A percentile compares a stretch with the other conserved stretches of the same genome.
Conservation (phyloP, 2,113 vertebrate species). For the Stegastes partitus region DNA sequence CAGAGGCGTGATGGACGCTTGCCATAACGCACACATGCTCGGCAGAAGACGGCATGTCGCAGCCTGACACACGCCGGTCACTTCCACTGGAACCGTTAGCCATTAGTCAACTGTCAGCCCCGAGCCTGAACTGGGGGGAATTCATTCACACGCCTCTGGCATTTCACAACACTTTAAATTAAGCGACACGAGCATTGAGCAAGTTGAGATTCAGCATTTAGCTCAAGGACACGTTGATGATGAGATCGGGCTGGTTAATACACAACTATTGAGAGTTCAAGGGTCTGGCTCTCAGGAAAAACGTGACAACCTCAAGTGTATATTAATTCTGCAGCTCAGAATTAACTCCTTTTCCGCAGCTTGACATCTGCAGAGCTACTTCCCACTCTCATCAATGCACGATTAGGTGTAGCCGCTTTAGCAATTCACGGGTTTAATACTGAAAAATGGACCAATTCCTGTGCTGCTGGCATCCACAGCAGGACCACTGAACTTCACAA, state of each 20-base stretch:
- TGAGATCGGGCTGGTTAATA: too few species aligned
- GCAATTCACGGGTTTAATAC: too few species aligned
- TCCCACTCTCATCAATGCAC: too few species aligned
- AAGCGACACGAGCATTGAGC: background rate
- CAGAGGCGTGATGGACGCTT: conserved; percentile 46
- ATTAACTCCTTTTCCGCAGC: background rate
- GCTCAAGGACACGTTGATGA: background rate
- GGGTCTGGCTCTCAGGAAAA: too few species aligned
- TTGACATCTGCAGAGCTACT: too few species aligned
- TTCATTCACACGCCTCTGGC: background rate
- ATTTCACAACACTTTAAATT: background rate
- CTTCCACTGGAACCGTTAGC: conserved; percentile 13
- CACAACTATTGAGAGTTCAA: too few species aligned
- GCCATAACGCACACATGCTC: conserved; percentile 62
- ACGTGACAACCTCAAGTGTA: background rate
- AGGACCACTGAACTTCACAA: too few species aligned
- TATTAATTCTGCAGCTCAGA: background rate
- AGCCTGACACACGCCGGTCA: conserved; percentile 59
- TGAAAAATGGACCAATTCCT: too few species aligned
- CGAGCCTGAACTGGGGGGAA: background rate
- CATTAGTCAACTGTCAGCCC: conserved; percentile 2
- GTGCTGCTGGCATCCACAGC: too few species aligned
- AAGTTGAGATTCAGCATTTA: background rate
- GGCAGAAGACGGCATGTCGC: conserved; percentile 66
- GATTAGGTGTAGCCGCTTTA: too few species aligned